Evolutionary conservation across 1,140 invertebrate genomes (phyloP).

Genomic region (Eurytemora carolleeae): DNA sequence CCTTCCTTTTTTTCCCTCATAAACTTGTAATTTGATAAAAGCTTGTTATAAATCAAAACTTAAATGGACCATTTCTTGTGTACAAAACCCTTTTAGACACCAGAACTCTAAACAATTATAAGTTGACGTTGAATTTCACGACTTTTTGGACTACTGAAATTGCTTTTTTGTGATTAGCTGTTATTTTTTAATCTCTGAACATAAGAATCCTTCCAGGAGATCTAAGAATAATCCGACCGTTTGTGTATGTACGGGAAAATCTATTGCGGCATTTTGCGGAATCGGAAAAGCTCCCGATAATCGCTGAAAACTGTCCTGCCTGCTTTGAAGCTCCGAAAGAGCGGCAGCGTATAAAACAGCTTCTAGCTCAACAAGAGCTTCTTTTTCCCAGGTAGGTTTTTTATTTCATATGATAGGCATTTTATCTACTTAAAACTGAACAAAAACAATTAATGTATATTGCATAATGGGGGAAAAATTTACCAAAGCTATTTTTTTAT

Average conservation of each 20-base stretch:
- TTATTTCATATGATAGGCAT: too few species aligned
- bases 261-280: constrained; percentile 44
- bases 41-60: too few species aligned
- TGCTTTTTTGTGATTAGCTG: background rate
- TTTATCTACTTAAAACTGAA: too few species aligned
- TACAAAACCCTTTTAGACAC: too few species aligned
- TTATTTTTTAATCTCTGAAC: constrained; percentile 20
- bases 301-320: constrained; percentile 37
- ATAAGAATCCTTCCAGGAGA: constrained; percentile 57
- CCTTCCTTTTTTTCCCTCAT: too few species aligned
- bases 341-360: constrained; percentile 42
- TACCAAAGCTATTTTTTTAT: too few species aligned
- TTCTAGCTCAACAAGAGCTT: constrained; percentile 51
- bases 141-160: background rate
- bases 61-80: too few species aligned
- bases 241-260: constrained; percentile 64
- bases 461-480: too few species aligned
- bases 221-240: constrained; percentile 60
- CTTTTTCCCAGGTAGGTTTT: constrained; percentile 41
- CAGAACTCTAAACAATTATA: constrained; percentile 23
- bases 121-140: background rate
- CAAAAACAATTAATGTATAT: too few species aligned
- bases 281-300: constrained; percentile 41
- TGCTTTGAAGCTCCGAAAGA: constrained; percentile 40
- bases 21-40: too few species aligned